Conservation (phyloP, 2,888 invertebrate genomes). For the Orchestes rusci region DNA sequence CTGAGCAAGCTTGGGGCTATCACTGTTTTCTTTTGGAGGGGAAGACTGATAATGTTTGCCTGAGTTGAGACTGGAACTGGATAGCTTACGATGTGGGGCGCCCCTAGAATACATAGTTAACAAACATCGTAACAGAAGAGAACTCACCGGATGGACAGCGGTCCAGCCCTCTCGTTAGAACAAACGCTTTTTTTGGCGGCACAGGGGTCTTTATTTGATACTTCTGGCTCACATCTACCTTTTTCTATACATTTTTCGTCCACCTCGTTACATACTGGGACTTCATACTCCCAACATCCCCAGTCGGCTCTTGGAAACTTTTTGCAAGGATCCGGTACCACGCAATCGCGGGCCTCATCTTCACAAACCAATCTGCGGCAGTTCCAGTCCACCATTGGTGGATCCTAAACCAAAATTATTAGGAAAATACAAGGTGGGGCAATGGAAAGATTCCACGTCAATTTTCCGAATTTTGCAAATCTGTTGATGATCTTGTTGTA, state of each 20-base stretch:
- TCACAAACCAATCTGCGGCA: conserved; percentile 25
- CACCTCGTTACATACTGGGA: conserved; percentile 13
- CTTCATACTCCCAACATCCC: conserved; percentile 31
- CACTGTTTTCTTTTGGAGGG: too few relatives aligned
- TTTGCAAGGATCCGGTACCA: conserved; percentile 20
- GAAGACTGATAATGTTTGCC: too few relatives aligned
- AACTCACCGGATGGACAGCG: conserved; percentile 1
- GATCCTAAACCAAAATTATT: too few relatives aligned
- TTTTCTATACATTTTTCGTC: conserved; percentile 20
- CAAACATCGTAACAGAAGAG: too few relatives aligned
- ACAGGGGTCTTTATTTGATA: conserved; percentile 6
- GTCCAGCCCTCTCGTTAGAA: neutral
- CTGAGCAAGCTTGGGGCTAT: too few relatives aligned
- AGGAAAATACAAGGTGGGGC: too few relatives aligned
- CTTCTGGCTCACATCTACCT: conserved; percentile 8
- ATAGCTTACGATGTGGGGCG: too few relatives aligned
- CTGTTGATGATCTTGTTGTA: too few relatives aligned
- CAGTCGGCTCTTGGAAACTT: conserved; percentile 28
- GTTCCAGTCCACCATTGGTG: conserved; percentile 26
- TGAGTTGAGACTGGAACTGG: too few relatives aligned
- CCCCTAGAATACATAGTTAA: too few relatives aligned
- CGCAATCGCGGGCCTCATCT: conserved; percentile 23
- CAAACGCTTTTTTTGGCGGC: conserved; percentile 9
- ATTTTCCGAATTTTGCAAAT: too few relatives aligned
- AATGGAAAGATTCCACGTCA: too few relatives aligned